Base-by-base conservation (phyloP, 2,113 vertebrate species). In the Rissa tridactyla region DNA sequence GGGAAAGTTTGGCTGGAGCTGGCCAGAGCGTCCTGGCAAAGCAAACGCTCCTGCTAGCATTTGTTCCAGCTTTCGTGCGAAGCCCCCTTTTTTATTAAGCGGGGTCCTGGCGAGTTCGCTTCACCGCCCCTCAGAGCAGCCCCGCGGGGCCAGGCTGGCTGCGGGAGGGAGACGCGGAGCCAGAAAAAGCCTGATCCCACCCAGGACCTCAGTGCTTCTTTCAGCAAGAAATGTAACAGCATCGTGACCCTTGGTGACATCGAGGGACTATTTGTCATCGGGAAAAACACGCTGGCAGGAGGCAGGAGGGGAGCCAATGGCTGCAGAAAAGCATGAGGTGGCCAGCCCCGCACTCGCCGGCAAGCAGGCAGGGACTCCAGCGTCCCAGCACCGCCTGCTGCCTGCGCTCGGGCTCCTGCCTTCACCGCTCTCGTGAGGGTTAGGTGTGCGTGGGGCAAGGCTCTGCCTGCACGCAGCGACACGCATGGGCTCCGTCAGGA, bases 21-120 rank as follows among this genome's bases (percentile, higher is more conserved):
- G 86, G 61, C 89, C 86, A n/a, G 36, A 95, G 78, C 87, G 76
- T 69, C 73, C 75, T 90, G 71, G 78, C 92, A 90, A 73, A 80
- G 70, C 36, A 36, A 93, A 82, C 1, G 1, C 40, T 96, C 61
- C 66, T 0, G 1, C 65, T 61, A 34, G 57, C 4, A 1, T 60
- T 52, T 40, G 44, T 85, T 96, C 78, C 87, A 90, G 82, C 77
- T 93, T 76, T 93, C 20, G 40, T 85, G 85, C 21, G 2, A 90
- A 96, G 70, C 58, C 92, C 82, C 84, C 72, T 60, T 5, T 85
- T 76, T 73, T 10, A 80, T 76, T 44, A 69, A 94, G 11, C 0
- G 6, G 87, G 81, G 62, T 69, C 66, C 71, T 89, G 84, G 78
- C 0, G 2, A 71, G 40, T 94, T 91, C 64, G 55, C 52, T 90